Conservation (phyloP, 2,888 invertebrate genomes). For the Drosophila villosipedis region DNA sequence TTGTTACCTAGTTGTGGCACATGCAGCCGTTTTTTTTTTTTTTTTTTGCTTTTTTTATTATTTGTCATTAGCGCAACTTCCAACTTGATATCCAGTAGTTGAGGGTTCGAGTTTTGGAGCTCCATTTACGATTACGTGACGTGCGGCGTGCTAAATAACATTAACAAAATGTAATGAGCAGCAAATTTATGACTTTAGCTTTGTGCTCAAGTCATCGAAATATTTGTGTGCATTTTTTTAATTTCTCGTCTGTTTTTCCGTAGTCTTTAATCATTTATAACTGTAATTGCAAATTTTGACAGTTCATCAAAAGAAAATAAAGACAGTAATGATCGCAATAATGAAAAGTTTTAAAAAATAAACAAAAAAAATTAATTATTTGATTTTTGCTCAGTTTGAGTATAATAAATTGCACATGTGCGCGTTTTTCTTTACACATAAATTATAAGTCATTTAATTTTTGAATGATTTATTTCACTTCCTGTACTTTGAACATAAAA, state of each 20-base stretch:
- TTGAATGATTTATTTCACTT: slow-evolving; percentile 42
- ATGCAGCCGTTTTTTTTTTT: slow-evolving; percentile 8
- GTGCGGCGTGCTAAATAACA: slow-evolving; percentile 57
- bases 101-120: slow-evolving; percentile 15
- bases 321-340: slow-evolving; percentile 1
- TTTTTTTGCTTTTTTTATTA: not conserved
- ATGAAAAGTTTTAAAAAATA: slow-evolving; percentile 7
- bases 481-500: slow-evolving; percentile 19
- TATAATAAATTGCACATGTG: not conserved
- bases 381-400: not conserved
- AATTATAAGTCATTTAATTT: slow-evolving; percentile 14
- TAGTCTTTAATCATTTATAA: slow-evolving; percentile 53
- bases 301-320: slow-evolving; percentile 33
- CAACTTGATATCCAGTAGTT: slow-evolving; percentile 19
- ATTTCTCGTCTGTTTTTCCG: slow-evolving; percentile 16
- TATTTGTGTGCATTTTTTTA: slow-evolving; percentile 34
- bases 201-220: slow-evolving; percentile 44
- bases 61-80: slow-evolving; percentile 54
- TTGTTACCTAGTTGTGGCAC: slow-evolving; percentile 21
- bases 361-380: not conserved
- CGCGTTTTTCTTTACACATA: not conserved
- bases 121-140: slow-evolving; percentile 68
- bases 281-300: slow-evolving; percentile 55
- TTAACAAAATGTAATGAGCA: slow-evolving; percentile 59
- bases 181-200: slow-evolving; percentile 55